A percentile compares a stretch with the other conserved stretches of the same genome.
Conservation (phyloP, 2,113 vertebrate genomes). For the Sula dactylatra region DNA sequence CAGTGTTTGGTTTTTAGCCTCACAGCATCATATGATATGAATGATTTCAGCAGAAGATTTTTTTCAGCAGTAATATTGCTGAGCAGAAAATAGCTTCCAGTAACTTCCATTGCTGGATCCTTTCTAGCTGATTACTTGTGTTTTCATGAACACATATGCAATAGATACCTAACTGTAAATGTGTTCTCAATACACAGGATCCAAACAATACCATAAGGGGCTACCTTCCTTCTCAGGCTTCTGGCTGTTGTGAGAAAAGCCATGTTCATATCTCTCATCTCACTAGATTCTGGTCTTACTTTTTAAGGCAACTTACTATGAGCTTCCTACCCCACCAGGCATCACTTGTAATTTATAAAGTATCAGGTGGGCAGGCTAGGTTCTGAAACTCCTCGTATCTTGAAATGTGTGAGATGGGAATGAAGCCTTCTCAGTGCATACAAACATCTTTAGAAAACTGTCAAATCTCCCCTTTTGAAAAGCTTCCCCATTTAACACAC, state of each 20-base stretch:
- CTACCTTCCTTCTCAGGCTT: background rate
- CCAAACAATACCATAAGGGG: background rate
- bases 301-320: background rate
- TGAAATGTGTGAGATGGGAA: background rate
- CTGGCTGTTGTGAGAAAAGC: background rate
- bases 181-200: background rate
- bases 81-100: background rate
- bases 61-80: background rate
- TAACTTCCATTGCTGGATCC: background rate
- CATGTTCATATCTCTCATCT: background rate
- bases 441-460: background rate
- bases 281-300: background rate
- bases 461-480: background rate
- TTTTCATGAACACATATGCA: background rate
- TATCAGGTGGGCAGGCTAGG: no score
- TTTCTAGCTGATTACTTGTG: background rate
- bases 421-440: background rate
- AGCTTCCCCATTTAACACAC: background rate
- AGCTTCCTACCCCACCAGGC: background rate
- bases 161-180: background rate
- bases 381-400: background rate
- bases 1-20: background rate
- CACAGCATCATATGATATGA: background rate
- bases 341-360: background rate
- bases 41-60: background rate